phyloP scores from a whole-genome alignment of 1,140 invertebrate species.

The Zaprionus camerounensis region DNA sequence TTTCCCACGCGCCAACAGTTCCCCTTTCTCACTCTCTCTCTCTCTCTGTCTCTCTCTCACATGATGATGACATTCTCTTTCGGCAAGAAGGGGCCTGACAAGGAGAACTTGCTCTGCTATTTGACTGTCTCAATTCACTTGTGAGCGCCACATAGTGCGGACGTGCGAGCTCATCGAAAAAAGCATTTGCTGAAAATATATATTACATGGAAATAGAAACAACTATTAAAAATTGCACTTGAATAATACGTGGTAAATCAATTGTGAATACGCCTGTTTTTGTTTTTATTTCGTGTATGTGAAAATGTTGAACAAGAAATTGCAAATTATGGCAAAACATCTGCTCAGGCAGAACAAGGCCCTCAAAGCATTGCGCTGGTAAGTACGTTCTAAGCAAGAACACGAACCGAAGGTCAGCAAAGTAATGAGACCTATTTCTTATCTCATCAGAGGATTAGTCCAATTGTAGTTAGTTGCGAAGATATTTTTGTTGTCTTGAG shows the following conservation, averaged over 20 bases:
- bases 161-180: not conserved
- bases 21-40: not conserved
- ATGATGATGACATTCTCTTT: not conserved
- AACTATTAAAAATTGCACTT: not conserved
- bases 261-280: not conserved
- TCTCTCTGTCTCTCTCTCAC: not conserved
- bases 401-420: slow-evolving; percentile 9
- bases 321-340: slow-evolving; percentile 48
- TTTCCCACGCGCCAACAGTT: not conserved
- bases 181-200: not conserved
- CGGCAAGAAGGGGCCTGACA: no score
- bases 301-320: slow-evolving; percentile 53
- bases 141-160: not conserved
- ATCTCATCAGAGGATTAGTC: not conserved
- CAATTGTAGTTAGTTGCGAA: slow-evolving; percentile 2
- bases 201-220: not conserved
- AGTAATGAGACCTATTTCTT: not conserved
- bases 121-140: not conserved
- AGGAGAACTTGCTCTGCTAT: not conserved
- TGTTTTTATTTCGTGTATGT: not conserved
- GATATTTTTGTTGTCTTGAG: not conserved
- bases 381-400: slow-evolving; percentile 25
- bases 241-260: not conserved
- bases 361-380: slow-evolving; percentile 48
- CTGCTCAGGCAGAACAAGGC: slow-evolving; percentile 32